A percentile compares a stretch with the other conserved stretches of the same genome.
phyloP scores from a whole-genome alignment of 2,888 invertebrate genomes.

The Pristionchus mayeri region DNA sequence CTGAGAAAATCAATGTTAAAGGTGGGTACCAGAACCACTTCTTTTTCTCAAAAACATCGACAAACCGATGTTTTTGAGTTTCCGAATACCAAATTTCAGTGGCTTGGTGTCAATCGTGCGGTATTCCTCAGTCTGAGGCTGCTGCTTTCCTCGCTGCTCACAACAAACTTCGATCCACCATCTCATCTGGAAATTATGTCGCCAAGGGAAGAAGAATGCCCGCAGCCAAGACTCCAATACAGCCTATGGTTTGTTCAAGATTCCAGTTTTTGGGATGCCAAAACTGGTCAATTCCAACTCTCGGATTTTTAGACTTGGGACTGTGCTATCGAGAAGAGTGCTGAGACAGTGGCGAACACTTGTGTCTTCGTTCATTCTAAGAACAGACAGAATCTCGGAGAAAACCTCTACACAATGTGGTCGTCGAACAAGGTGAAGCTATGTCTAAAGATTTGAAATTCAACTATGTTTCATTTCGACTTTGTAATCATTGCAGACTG shows the following conservation, averaged over 20 bases:
- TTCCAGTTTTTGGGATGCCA: no score
- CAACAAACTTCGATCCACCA: neutral
- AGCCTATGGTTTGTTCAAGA: neutral
- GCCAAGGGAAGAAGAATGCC: neutral
- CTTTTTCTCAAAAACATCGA: no score
- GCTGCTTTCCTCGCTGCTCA: neutral
- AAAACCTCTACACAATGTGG: neutral
- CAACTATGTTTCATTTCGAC: no score
- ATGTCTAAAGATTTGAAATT: no score
- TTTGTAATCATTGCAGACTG: no score
- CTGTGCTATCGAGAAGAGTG: slow-evolving; percentile 36
- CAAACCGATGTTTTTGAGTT: no score
- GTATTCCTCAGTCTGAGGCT: no score
- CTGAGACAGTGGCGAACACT: slow-evolving; percentile 5
- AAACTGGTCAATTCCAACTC: no score
- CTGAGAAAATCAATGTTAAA: no score
- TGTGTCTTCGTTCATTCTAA: slow-evolving; percentile 16
- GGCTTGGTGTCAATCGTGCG: no score
- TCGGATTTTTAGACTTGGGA: slow-evolving; percentile 2
- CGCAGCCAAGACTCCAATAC: slow-evolving; percentile 5
- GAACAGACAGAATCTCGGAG: slow-evolving; percentile 27
- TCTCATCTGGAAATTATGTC: neutral
- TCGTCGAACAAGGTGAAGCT: neutral
- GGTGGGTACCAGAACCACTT: no score
- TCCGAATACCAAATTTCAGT: no score